Conservation (phyloP, 2,113 vertebrate genomes). For the Channa argus region DNA sequence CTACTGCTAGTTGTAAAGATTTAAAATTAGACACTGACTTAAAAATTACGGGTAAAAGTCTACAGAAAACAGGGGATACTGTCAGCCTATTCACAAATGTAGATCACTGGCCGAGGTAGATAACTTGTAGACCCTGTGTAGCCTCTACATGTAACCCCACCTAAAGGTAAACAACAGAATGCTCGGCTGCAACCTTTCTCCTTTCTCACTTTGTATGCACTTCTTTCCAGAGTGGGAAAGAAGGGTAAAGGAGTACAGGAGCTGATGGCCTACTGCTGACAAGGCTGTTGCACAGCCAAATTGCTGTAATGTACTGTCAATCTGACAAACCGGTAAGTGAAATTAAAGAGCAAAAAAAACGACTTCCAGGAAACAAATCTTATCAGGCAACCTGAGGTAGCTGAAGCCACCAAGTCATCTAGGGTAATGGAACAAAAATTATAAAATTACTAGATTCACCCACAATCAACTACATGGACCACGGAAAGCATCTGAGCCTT, state of each 20-base stretch:
- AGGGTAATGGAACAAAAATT: constrained; percentile 27
- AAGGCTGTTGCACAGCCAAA: constrained; percentile 51
- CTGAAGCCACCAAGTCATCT: constrained; percentile 13
- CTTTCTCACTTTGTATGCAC: constrained; percentile 18
- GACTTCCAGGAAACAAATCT: constrained; percentile 30
- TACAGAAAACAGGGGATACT: too few species aligned
- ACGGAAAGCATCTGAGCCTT: constrained; percentile 2
- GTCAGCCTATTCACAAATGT: too few species aligned
- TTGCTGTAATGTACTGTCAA: constrained; percentile 47
- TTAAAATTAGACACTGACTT: too few species aligned
- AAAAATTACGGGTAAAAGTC: too few species aligned
- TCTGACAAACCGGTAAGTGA: constrained; percentile 39
- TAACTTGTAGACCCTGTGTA: constrained; percentile 10
- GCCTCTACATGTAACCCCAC: constrained; percentile 15
- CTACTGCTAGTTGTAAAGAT: too few species aligned
- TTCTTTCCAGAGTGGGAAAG: constrained; percentile 15
- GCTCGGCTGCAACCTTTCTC: constrained; percentile 20
- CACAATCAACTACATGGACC: constrained; percentile 25
- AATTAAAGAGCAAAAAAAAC: constrained; percentile 48
- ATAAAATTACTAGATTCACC: constrained; percentile 30
- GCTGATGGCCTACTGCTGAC: constrained; percentile 51
- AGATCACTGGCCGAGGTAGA: neutral
- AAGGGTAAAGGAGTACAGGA: constrained; percentile 12
- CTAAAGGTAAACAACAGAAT: constrained; percentile 30
- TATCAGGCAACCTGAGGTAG: constrained; percentile 20